phyloP scores from a whole-genome alignment of 2,113 vertebrate genomes.

The Pelusios castaneus region DNA sequence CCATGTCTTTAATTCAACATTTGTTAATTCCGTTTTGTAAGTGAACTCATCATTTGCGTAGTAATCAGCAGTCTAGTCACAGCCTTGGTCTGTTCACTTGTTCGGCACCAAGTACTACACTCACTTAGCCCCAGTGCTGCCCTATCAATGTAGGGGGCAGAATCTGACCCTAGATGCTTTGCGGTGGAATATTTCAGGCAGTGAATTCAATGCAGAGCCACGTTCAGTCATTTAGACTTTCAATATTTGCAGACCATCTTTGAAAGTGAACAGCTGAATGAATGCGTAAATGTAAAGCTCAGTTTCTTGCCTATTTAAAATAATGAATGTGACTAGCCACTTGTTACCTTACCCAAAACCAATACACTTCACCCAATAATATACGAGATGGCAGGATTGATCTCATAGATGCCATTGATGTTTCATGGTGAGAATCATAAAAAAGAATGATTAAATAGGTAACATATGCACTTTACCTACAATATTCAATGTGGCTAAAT shows the following conservation, averaged over 20 bases:
- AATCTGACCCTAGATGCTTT: background rate
- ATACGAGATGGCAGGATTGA: background rate
- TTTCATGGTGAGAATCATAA: background rate
- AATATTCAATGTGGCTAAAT: background rate
- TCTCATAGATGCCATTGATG: background rate
- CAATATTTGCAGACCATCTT: background rate
- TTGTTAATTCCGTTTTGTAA: conserved; percentile 51
- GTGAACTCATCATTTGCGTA: conserved; percentile 20
- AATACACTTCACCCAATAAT: background rate
- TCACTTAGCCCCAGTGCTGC: background rate
- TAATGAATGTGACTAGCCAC: background rate
- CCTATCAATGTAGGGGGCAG: background rate
- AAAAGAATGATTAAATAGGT: background rate
- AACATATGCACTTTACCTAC: background rate
- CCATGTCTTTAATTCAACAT: conserved; percentile 50
- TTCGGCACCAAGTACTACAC: background rate
- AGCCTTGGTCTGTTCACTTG: background rate
- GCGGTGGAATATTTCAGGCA: background rate
- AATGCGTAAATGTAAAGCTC: background rate
- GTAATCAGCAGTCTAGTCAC: background rate
- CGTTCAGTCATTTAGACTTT: background rate
- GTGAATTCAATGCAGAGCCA: background rate
- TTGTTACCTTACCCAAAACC: background rate
- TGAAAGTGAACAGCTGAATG: background rate
- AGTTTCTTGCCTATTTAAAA: background rate